Evolutionary conservation across 2,113 vertebrate species (phyloP).

Genomic region (Nyctereutes procyonoides): DNA sequence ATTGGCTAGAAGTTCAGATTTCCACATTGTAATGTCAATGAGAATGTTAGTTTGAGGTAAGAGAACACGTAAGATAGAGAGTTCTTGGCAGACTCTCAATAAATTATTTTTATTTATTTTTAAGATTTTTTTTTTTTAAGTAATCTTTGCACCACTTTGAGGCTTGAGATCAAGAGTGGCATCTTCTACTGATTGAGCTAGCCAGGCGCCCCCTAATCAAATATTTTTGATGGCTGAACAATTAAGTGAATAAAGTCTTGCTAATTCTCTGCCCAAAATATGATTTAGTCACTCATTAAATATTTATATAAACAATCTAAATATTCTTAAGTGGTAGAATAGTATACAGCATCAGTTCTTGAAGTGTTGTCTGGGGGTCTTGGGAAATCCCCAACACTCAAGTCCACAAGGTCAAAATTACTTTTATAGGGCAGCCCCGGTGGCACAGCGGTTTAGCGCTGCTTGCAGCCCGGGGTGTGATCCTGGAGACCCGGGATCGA

Average conservation of each 20-base stretch:
- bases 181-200: not conserved
- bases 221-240: slow-evolving; percentile 42
- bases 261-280: not conserved
- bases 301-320: not conserved
- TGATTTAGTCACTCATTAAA: slow-evolving; percentile 14
- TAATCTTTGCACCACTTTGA: not conserved
- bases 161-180: not conserved
- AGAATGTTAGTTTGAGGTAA: slow-evolving; percentile 17
- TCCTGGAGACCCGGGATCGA: too few species aligned
- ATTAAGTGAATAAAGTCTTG: not conserved
- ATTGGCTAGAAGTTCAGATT: slow-evolving; percentile 42
- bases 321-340: not conserved
- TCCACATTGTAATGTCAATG: slow-evolving; percentile 17
- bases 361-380: not conserved
- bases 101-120: slow-evolving; percentile 50
- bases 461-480: too few species aligned
- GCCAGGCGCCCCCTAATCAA: not conserved
- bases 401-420: not conserved
- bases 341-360: not conserved
- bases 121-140: not conserved
- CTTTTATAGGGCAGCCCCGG: too few species aligned
- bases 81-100: not conserved
- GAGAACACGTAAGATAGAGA: slow-evolving; percentile 31
- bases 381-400: not conserved
- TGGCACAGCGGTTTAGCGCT: too few species aligned